These are phyloP conservation scores for Ichneumoninae sp. DNA, from an alignment of 2,888 invertebrate genomes.

Conservation along the genomic window DNA sequence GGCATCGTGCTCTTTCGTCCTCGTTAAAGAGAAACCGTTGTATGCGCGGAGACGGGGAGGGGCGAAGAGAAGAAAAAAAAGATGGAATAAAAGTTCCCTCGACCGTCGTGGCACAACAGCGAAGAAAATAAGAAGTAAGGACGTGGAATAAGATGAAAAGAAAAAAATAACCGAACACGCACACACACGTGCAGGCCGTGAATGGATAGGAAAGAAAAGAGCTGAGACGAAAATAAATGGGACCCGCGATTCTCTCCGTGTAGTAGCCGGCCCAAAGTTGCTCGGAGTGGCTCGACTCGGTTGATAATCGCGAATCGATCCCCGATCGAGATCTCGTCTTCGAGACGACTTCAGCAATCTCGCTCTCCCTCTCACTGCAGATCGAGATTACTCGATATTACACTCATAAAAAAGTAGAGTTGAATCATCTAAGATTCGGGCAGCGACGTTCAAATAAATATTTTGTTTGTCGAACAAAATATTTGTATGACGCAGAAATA, in stretches of 20 bases:
- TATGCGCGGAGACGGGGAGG: slow-evolving; percentile 1
- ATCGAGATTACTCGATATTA: too few species aligned
- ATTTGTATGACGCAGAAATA: too few species aligned
- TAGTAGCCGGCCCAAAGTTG: slow-evolving; percentile 3
- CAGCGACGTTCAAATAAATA: too few species aligned
- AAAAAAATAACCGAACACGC: neutral
- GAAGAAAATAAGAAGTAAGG: slow-evolving; percentile 11
- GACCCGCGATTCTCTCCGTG: slow-evolving; percentile 4
- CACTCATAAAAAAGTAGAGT: too few species aligned
- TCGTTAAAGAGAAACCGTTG: slow-evolving; percentile 52
- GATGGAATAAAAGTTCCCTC: slow-evolving; percentile 31
- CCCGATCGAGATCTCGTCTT: neutral
- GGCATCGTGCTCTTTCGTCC: slow-evolving; percentile 19
- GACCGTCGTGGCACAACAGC: slow-evolving; percentile 8
- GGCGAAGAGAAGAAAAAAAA: slow-evolving; percentile 18
- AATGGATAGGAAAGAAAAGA: neutral
- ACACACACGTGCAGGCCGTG: neutral
- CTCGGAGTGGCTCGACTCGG: neutral
- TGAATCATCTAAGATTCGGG: too few species aligned
- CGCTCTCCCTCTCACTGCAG: neutral
- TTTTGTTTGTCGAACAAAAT: too few species aligned
- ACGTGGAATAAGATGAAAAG: neutral
- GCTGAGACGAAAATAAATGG: slow-evolving; percentile 36
- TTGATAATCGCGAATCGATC: slow-evolving; percentile 40
- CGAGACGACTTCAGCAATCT: neutral